These are phyloP conservation scores for Pachymerium ferrugineum DNA, from an alignment of 2,888 invertebrate genomes.

Conservation along the genomic window DNA sequence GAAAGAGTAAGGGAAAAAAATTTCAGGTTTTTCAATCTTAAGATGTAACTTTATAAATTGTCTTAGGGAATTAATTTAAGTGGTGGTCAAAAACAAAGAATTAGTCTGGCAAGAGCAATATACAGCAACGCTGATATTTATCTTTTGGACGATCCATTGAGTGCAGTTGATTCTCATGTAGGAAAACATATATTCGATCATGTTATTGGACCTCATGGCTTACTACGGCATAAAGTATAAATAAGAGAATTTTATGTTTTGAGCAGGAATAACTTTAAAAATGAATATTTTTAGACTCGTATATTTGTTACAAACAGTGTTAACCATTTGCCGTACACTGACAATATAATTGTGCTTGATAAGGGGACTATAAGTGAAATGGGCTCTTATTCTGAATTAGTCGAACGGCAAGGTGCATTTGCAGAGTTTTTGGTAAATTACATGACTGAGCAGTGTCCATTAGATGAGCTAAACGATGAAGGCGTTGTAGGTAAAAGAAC, in stretches of 20 bases:
- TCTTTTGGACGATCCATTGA: too few species aligned
- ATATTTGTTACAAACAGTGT: constrained; percentile 93
- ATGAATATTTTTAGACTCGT: constrained; percentile 59
- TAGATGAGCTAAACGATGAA: constrained; percentile 40
- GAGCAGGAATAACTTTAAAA: too few species aligned
- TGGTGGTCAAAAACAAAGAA: too few species aligned
- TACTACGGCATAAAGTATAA: too few species aligned
- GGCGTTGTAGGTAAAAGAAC: too few species aligned
- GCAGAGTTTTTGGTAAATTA: constrained; percentile 54
- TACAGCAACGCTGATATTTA: too few species aligned
- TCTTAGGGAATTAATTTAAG: constrained; percentile 95
- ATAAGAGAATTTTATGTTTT: constrained; percentile 60
- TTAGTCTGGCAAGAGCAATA: too few species aligned
- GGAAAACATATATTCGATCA: too few species aligned
- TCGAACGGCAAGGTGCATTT: constrained; percentile 65
- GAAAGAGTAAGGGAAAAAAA: constrained; percentile 62
- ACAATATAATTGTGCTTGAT: constrained; percentile 82
- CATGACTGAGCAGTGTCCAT: constrained; percentile 47
- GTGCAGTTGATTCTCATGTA: too few species aligned
- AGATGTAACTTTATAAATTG: constrained; percentile 95
- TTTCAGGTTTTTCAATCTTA: constrained; percentile 62
- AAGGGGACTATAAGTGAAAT: constrained; percentile 80
- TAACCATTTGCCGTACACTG: constrained; percentile 82
- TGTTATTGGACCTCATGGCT: too few species aligned
- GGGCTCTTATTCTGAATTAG: constrained; percentile 82